Percentiles rank a stretch among this genome's conserved stretches.
These are phyloP conservation scores for Erannis defoliaria DNA, from an alignment of 2,888 invertebrate genomes.

Conservation along the genomic window DNA sequence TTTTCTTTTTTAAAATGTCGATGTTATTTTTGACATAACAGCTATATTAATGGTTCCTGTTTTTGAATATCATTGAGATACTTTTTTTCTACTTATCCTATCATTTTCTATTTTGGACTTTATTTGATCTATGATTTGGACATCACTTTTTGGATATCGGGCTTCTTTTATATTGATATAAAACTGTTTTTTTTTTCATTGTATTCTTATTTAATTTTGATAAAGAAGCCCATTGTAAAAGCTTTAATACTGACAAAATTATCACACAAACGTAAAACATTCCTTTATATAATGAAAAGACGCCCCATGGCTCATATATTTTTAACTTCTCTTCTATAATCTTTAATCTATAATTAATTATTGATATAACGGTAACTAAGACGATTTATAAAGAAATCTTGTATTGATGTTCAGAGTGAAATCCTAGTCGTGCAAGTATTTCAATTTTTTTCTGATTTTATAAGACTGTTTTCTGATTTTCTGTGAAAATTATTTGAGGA, in stretches of 20 bases:
- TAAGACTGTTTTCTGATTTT: slow-evolving; percentile 76
- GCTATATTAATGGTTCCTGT: slow-evolving; percentile 36
- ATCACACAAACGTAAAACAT: slow-evolving; percentile 49
- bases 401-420: slow-evolving; percentile 63
- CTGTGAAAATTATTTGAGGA: slow-evolving; percentile 52
- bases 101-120: slow-evolving; percentile 14
- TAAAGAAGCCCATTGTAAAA: slow-evolving; percentile 17
- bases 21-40: slow-evolving; percentile 24
- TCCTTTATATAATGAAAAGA: slow-evolving; percentile 61
- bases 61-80: slow-evolving; percentile 32
- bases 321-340: slow-evolving; percentile 45
- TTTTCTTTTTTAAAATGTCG: not conserved
- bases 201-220: not conserved
- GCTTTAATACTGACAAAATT: slow-evolving; percentile 38
- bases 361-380: slow-evolving; percentile 63
- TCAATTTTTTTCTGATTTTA: slow-evolving; percentile 63
- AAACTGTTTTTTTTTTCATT: not conserved
- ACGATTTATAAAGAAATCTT: slow-evolving; percentile 52
- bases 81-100: slow-evolving; percentile 22
- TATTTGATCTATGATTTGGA: not conserved
- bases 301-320: slow-evolving; percentile 60
- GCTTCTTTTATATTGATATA: slow-evolving; percentile 1
- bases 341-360: slow-evolving; percentile 44
- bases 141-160: slow-evolving; percentile 4
- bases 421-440: slow-evolving; percentile 72